Evolutionary conservation across 2,888 invertebrate genomes (phyloP).

Genomic region (Bugulina stolonifera): DNA sequence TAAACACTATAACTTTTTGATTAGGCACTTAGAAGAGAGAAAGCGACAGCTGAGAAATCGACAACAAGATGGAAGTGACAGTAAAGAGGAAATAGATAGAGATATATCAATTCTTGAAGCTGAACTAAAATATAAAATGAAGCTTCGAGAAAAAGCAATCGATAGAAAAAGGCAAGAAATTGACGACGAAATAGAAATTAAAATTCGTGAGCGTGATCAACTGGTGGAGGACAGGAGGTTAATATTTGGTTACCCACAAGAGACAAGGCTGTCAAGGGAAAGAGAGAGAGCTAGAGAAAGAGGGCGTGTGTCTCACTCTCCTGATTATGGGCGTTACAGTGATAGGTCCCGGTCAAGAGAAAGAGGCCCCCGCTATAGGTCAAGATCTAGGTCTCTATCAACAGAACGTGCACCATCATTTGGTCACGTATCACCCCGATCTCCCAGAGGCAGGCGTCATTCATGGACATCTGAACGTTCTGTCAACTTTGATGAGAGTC

Average conservation of each 20-base stretch:
- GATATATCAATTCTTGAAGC: slow-evolving; percentile 16
- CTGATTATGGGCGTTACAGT: neutral
- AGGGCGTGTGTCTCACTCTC: neutral
- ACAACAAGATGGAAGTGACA: neutral
- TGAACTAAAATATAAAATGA: slow-evolving; percentile 23
- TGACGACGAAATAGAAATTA: slow-evolving; percentile 22
- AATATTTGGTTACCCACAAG: slow-evolving; percentile 9
- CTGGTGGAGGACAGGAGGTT: slow-evolving; percentile 17
- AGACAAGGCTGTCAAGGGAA: slow-evolving; percentile 19
- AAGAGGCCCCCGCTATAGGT: neutral
- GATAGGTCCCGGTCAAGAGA: slow-evolving; percentile 1
- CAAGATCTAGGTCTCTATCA: slow-evolving; percentile 15
- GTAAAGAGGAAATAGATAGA: slow-evolving; percentile 11
- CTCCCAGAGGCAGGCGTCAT: slow-evolving; percentile 5
- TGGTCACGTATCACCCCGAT: slow-evolving; percentile 13
- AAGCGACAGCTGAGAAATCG: neutral
- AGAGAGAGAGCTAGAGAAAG: neutral
- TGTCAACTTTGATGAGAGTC: slow-evolving; percentile 11
- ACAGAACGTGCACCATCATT: slow-evolving; percentile 18
- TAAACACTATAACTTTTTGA: neutral
- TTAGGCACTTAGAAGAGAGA: slow-evolving; percentile 21
- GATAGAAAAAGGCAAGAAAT: slow-evolving; percentile 16
- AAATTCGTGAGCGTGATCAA: slow-evolving; percentile 4
- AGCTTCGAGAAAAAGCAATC: slow-evolving; percentile 3
- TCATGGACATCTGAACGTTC: slow-evolving; percentile 1